Base-by-base conservation (phyloP, 2,113 vertebrate species). In the Catharus fuscescens region DNA sequence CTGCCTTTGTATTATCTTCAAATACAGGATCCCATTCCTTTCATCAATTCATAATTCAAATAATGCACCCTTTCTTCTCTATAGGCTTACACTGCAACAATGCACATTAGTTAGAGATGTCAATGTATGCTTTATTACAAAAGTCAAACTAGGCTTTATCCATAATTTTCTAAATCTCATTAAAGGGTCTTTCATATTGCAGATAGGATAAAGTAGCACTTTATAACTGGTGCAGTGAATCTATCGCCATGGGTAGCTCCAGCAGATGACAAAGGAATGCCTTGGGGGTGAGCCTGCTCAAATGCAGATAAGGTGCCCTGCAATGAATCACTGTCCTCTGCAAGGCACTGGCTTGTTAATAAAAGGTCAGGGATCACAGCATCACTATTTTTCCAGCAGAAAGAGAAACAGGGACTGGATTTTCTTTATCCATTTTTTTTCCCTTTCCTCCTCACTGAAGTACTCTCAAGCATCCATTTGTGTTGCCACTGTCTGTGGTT, bases 81-180 rank as follows among this genome's bases (percentile, higher is more conserved):
- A 32, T 54, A 71, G 95, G 72, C 61, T 96, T 91, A 44, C 31
- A 45, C 48, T 59, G 48, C 57, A 20, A 95, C 85, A 96, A 87
- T 92, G 73, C 78, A 53, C 71, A 34, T 92, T 90, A 85, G 86
- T 88, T 87, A 67, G 91, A 80, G 65, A 88, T 81, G 92, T 86
- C 44, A 17, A 59, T 38, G 45, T 71, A 64, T 52, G 78, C 93
- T 97, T 96, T 95, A 96, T 94, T 95, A 96, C 36, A 72, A 91
- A 97, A 95, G 93, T 90, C 86, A 94, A 95, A 94, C 54, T 36
- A 81, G 40, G 61, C 91, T 94, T 94, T 93, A 92, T 60, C 90
- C 86, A 71, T 95, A 96, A 96, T 97, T 97, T 95, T 81, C 82
- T 94, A 97, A 96, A 96, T 97, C 96, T 98, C 96, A 97, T 98